A percentile compares a stretch with the other conserved stretches of the same genome.
These are phyloP conservation scores for Epinotia ramella DNA, from an alignment of 2,888 invertebrate genomes.

Conservation along the genomic window DNA sequence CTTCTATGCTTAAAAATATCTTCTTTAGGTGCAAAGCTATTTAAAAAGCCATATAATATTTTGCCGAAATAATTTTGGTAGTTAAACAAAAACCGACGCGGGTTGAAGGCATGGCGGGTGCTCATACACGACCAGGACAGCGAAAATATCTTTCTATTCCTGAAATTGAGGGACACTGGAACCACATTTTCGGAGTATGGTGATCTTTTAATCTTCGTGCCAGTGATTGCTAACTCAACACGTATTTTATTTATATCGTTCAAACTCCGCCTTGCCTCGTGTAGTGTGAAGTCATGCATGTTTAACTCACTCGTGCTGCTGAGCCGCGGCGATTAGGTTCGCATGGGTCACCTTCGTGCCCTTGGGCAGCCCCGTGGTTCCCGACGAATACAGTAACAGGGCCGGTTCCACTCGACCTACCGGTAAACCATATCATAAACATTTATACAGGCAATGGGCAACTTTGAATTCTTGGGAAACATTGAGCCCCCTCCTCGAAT, in stretches of 20 bases:
- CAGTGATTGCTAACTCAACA: neutral
- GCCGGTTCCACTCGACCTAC: conserved; percentile 59
- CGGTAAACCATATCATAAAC: conserved; percentile 45
- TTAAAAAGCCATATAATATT: neutral
- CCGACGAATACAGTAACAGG: conserved; percentile 73
- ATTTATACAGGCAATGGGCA: neutral
- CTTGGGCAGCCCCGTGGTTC: conserved; percentile 73
- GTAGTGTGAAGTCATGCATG: conserved; percentile 13
- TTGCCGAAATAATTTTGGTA: neutral
- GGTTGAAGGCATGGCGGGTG: too few relatives aligned
- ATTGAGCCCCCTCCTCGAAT: neutral
- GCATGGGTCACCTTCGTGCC: conserved; percentile 69
- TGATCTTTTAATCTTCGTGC: neutral
- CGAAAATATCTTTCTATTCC: too few relatives aligned
- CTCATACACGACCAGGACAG: too few relatives aligned
- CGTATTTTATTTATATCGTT: neutral
- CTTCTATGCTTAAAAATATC: neutral
- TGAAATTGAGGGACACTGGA: too few relatives aligned
- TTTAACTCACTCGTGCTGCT: conserved; percentile 63
- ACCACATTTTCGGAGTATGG: too few relatives aligned
- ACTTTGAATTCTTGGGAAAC: neutral
- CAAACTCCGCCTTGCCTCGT: neutral
- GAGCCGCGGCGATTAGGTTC: conserved; percentile 62
- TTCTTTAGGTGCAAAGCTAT: neutral
- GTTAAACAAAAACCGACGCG: neutral